A percentile compares a stretch with the other conserved stretches of the same genome.
Conservation (phyloP, 2,797 vertebrate species). For the Mormyrus hasselquistii region DNA sequence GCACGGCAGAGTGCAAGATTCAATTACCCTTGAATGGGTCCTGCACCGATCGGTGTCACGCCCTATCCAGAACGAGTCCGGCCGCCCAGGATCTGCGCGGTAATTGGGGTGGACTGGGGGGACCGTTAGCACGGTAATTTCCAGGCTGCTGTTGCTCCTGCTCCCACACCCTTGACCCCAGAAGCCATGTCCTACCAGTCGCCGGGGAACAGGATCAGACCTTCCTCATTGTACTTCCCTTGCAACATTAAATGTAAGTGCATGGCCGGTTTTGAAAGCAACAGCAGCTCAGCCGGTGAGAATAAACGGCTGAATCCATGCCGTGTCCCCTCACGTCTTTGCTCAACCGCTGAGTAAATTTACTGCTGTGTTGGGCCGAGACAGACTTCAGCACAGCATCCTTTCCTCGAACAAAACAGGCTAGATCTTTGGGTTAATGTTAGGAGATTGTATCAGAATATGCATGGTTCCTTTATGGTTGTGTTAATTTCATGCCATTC, state of each 20-base stretch:
- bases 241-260: neutral
- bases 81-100: slow-evolving; percentile 38
- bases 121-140: slow-evolving; percentile 66
- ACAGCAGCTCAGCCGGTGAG: neutral
- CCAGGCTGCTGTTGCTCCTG: slow-evolving; percentile 49
- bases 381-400: neutral
- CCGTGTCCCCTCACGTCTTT: neutral
- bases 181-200: slow-evolving; percentile 40
- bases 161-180: slow-evolving; percentile 52
- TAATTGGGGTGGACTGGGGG: slow-evolving; percentile 62
- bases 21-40: slow-evolving; percentile 52
- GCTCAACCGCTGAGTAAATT: neutral
- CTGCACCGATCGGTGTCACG: slow-evolving; percentile 45
- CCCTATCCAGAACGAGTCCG: slow-evolving; percentile 35
- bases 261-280: neutral
- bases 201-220: slow-evolving; percentile 1
- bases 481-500: neutral
- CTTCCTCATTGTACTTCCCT: neutral
- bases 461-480: neutral
- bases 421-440: neutral
- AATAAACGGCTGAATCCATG: neutral
- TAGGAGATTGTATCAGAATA: neutral
- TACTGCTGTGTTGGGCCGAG: neutral
- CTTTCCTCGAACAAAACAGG: neutral
- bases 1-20: slow-evolving; percentile 59